Conservation (phyloP, 2,888 invertebrate species). For the Heterodera filipjevi region DNA sequence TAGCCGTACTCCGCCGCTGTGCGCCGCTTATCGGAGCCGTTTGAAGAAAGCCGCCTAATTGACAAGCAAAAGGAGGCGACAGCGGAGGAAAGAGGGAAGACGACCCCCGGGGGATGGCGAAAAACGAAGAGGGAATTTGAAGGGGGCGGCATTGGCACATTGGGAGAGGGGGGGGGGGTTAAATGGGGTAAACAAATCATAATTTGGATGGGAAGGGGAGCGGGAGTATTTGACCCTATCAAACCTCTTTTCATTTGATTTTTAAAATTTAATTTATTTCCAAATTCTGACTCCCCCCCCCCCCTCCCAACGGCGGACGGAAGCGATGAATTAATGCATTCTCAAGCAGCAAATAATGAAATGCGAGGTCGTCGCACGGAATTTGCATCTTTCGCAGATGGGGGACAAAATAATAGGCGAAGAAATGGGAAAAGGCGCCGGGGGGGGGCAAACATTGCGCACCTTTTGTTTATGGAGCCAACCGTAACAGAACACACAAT, state of each 20-base stretch:
- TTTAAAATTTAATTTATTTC: neutral
- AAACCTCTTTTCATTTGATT: too few species aligned
- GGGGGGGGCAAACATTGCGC: neutral
- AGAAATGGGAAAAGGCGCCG: neutral
- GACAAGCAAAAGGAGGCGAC: conserved; percentile 9
- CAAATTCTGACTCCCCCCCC: neutral
- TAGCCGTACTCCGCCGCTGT: neutral
- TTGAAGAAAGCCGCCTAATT: conserved; percentile 11
- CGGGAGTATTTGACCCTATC: too few species aligned
- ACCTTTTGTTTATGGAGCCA: neutral
- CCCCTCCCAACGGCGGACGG: neutral
- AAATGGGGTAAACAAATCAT: neutral
- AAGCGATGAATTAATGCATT: too few species aligned
- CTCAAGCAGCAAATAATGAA: neutral
- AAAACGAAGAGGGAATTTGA: neutral
- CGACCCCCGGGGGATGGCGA: neutral
- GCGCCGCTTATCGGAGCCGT: neutral
- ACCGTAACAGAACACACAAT: too few species aligned
- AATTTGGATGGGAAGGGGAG: neutral
- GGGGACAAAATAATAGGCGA: neutral
- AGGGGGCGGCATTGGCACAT: neutral
- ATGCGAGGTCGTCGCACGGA: neutral
- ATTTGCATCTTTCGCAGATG: neutral
- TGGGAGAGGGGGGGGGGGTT: too few species aligned
- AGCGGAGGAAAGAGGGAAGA: neutral